Evolutionary conservation across 2,888 invertebrate species (phyloP), one percentile per base, ranked within the genome.

Genomic region (Hypomecis punctinalis): DNA sequence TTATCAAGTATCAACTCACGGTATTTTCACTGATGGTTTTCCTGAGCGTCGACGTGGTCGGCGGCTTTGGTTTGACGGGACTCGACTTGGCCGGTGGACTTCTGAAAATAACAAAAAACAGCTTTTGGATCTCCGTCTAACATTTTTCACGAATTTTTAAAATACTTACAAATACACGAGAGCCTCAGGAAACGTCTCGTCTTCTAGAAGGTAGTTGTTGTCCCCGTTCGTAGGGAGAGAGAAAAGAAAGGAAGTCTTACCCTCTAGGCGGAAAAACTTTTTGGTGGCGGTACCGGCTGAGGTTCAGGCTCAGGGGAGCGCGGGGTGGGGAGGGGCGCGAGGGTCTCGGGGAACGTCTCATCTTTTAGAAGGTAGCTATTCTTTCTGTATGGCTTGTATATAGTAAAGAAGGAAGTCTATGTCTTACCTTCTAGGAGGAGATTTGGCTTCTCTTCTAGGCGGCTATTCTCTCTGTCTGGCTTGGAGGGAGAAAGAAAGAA

Each of bases 321-420:
- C 1, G 92, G 92, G 0, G 91, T 91, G 39, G 84, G 80, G 0
- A 73, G 69, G 0, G 91, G 91, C 1, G 86, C 92, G 35, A 92
- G 76, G 0, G 87, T 85, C 11, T 91, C 91, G 0, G 93, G 93
- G 76, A 93, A 93, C 0, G 92, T 93, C 72, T 92, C 93, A 64
- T 93, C 75, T 64, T 93, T 91, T 43, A 93, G 62, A 33, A 88
- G 69, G 43, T 85, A 86, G 71, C 84, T 86, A 67, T 84, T 85
- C 39, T 86, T 84, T 0, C 70, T 78, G 36, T 66, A 23, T 23
- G 23, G 23, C 23, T 23, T 23, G 23, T 23, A 23, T 1, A 23
- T 1, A 23, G 23, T 2, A 23, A 23, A 23, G 23, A 23, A 23
- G 23, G 3, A 23, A 23, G 23, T 23, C n/a, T n/a, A n/a, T n/a